Conservation (phyloP, 2,113 vertebrate genomes). For the human region DNA sequence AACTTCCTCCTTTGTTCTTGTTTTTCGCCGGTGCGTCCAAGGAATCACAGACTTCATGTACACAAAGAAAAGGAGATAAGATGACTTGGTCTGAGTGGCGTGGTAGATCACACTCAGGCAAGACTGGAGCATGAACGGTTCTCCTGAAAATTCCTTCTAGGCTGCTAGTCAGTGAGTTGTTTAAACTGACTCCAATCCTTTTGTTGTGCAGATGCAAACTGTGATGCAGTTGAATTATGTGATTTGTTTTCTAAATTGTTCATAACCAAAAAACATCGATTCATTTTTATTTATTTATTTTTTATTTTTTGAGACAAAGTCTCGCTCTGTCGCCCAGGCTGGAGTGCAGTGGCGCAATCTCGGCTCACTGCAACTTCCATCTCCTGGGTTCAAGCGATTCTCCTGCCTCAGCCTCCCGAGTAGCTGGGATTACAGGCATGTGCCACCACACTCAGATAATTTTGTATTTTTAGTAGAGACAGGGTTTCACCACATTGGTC, state of each 20-base stretch:
- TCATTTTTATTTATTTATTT: no score
- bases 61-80: neutral
- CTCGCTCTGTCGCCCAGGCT: no score
- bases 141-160: neutral
- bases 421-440: no score
- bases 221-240: neutral
- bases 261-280: neutral
- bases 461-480: no score
- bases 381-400: no score
- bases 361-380: no score
- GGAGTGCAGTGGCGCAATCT: no score
- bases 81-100: neutral
- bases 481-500: no score
- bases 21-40: neutral
- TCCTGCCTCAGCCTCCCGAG: no score
- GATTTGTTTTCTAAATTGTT: neutral
- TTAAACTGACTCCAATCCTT: neutral
- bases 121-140: accelerated
- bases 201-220: neutral
- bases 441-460: no score
- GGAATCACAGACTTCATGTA: neutral
- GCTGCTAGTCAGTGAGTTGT: neutral
- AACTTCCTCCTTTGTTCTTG: neutral
- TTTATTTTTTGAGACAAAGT: no score
- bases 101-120: neutral